Conservation (phyloP, 2,113 vertebrate genomes). For the Peromyscus leucopus region DNA sequence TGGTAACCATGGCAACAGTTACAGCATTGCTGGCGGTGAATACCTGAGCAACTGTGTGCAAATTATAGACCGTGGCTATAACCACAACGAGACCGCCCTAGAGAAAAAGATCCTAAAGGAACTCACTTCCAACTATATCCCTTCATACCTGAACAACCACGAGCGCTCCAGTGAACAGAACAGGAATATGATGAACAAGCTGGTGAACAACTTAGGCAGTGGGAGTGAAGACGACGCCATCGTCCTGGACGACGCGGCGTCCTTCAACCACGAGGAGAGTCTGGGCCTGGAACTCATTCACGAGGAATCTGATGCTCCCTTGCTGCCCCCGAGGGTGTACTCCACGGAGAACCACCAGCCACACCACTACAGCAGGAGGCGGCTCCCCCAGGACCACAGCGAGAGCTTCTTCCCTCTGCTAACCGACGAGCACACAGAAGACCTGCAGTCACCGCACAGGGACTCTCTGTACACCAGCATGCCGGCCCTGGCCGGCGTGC, state of each 20-base stretch:
- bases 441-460: slow-evolving; percentile 93
- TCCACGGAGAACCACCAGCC: slow-evolving; percentile 91
- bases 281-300: slow-evolving; percentile 96
- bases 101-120: slow-evolving; percentile 99
- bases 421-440: slow-evolving; percentile 95
- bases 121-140: slow-evolving; percentile 98
- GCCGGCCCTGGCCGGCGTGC: slow-evolving; percentile 93
- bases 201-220: slow-evolving; percentile 95
- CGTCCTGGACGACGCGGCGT: slow-evolving; percentile 92
- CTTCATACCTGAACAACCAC: slow-evolving; percentile 98
- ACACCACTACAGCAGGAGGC: slow-evolving; percentile 91
- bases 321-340: slow-evolving; percentile 93
- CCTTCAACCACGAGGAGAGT: slow-evolving; percentile 94
- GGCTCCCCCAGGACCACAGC: slow-evolving; percentile 97
- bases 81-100: slow-evolving; percentile 96
- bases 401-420: slow-evolving; percentile 98
- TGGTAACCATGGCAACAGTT: slow-evolving; percentile 99
- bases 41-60: slow-evolving; percentile 99
- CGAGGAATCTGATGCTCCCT: slow-evolving; percentile 94
- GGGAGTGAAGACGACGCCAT: slow-evolving; percentile 93
- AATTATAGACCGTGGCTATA: slow-evolving; percentile 97
- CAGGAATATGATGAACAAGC: slow-evolving; percentile 97
- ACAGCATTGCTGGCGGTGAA: slow-evolving; percentile 96
- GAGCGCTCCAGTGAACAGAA: slow-evolving; percentile 95
- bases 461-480: slow-evolving; percentile 98